Base-by-base conservation (phyloP, 2,888 invertebrate species). In the Dynastes grantii region DNA sequence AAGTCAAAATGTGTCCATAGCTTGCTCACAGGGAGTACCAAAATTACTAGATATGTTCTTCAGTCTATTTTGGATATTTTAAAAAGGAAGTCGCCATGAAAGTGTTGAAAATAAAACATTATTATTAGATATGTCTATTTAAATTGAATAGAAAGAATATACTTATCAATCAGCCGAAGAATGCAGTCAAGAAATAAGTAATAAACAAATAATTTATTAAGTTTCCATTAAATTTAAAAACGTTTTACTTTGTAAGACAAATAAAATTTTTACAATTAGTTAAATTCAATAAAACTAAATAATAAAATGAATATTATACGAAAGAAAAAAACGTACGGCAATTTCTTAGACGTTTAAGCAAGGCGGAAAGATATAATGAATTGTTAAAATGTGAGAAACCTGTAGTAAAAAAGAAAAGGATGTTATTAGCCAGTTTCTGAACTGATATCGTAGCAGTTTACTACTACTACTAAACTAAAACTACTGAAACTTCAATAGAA, bases 91-190 rank as follows among this genome's bases (percentile, higher is more conserved):
- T 29, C 29, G 29, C 29, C 29, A 29, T 6, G 27, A 61, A 27
- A 27, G 22, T 61, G 11, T 27, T 29, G 29, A 22, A 61, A 22
- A 16, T 61, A 61, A 22, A n/a, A 58, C 22, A 4, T 37, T n/a
- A 58, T 58, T 27, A 58, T 16, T 58, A 22, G 3, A n/a, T 58
- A 8, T 11, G 16, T n/a, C 16, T 58, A n/a, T 9, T 3, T 58
- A 8, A 58, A n/a, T 58, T 22, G 22, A n/a, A 27, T 32, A 63
- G 0, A 64, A 61, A 37, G 78, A 80, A 85, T 85, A 85, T 85
- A 85, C 85, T 87, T 86, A 83, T 83, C 84, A 85, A 87, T 82
- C 86, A 87, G 87, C 86, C 87, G 85, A 79, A 80, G 53, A 84
- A 83, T 67, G 87, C 87, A 86, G 87, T 87, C 87, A 2, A 45